Percentiles rank a stretch among this genome's conserved stretches.
Conservation (phyloP, 1,140 invertebrate species). For the Drosophila quadrilineata region DNA sequence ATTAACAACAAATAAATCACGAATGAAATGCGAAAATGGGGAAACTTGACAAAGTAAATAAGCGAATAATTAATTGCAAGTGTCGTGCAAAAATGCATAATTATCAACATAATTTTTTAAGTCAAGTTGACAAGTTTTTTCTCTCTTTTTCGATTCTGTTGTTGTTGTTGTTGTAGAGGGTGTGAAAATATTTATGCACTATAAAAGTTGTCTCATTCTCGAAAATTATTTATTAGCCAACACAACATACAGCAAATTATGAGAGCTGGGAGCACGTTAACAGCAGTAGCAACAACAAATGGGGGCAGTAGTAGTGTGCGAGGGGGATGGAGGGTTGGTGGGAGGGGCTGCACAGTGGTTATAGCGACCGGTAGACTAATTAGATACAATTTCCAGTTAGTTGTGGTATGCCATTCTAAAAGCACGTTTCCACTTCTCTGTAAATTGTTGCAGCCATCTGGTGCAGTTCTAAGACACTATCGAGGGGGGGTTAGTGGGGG, state of each 20-base stretch:
- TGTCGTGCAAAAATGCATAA: constrained; percentile 41
- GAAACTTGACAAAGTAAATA: constrained; percentile 27
- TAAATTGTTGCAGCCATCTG: not conserved
- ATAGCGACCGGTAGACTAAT: constrained; percentile 66
- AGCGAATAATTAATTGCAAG: constrained; percentile 39
- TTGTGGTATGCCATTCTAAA: constrained; percentile 64
- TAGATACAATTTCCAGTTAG: constrained; percentile 76
- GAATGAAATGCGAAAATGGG: constrained; percentile 13
- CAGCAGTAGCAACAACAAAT: not conserved
- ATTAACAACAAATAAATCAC: constrained; percentile 3
- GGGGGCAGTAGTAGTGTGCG: constrained; percentile 14
- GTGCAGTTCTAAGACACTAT: no score
- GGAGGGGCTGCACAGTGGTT: not conserved
- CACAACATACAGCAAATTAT: constrained; percentile 30
- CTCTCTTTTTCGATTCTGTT: constrained; percentile 7
- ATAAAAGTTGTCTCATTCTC: constrained; percentile 47
- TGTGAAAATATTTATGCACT: constrained; percentile 58
- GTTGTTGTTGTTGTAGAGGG: constrained; percentile 20
- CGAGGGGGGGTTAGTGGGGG: not conserved
- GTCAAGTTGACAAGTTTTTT: constrained; percentile 40
- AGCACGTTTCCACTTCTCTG: constrained; percentile 58
- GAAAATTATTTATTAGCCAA: constrained; percentile 54
- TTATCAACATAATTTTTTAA: constrained; percentile 44
- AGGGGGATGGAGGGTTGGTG: not conserved
- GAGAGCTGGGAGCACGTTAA: constrained; percentile 31